phyloP scores from a whole-genome alignment of 2,113 vertebrate genomes.

The Lepisosteus oculatus region DNA sequence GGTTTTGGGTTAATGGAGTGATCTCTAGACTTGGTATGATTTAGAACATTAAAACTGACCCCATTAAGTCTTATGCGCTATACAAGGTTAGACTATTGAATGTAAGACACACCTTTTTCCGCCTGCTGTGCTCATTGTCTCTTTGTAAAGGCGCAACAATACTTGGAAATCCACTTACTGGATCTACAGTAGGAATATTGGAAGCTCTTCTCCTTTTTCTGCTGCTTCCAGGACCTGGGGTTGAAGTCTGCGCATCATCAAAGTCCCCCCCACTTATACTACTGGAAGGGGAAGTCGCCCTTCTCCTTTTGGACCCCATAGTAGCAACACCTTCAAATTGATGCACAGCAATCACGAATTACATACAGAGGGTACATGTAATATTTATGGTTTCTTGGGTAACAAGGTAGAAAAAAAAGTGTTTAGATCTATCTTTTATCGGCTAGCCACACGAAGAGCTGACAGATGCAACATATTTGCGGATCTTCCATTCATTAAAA shows the following conservation, averaged over 20 bases:
- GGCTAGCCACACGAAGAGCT: no score
- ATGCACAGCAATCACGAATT: not conserved
- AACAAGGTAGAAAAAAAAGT: not conserved
- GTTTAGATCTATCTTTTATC: no score
- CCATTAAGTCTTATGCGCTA: not conserved
- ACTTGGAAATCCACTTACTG: slow-evolving; percentile 74
- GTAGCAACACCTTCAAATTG: slow-evolving; percentile 44
- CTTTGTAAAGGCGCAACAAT: slow-evolving; percentile 8
- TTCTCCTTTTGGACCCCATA: slow-evolving; percentile 96
- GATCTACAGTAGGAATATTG: slow-evolving; percentile 93
- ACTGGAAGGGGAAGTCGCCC: slow-evolving; percentile 93
- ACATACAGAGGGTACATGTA: not conserved
- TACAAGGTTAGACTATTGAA: slow-evolving; percentile 7
- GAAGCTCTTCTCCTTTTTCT: slow-evolving; percentile 90
- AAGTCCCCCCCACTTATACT: slow-evolving; percentile 95
- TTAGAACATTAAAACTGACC: slow-evolving; percentile 5
- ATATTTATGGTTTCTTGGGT: not conserved
- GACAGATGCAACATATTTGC: no score
- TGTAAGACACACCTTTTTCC: slow-evolving; percentile 14
- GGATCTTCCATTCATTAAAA: no score
- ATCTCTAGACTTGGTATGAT: no score
- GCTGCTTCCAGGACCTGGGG: slow-evolving; percentile 78
- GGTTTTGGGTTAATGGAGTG: no score
- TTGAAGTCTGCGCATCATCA: slow-evolving; percentile 86
- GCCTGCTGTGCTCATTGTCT: slow-evolving; percentile 3